Conservation (phyloP, 2,888 invertebrate genomes). For the Hybos culiciformis region DNA sequence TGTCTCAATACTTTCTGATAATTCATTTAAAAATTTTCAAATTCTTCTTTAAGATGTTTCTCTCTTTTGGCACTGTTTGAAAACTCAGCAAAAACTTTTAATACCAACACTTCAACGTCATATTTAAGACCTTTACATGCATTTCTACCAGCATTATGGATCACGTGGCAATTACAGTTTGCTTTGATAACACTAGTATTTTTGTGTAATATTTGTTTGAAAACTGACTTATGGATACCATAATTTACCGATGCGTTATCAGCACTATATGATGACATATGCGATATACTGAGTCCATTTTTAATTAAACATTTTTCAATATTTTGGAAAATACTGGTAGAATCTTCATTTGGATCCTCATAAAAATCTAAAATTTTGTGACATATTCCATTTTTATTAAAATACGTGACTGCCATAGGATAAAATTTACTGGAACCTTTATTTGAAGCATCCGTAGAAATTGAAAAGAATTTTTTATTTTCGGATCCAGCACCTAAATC, state of each 20-base stretch:
- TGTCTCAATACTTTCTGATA: background rate
- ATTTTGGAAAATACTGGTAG: background rate
- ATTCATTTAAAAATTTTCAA: background rate
- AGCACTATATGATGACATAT: slow-evolving; percentile 2
- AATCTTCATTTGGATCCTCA: slow-evolving; percentile 2
- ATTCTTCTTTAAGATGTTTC: background rate
- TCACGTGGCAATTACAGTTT: slow-evolving; percentile 4
- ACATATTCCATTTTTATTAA: slow-evolving; percentile 2
- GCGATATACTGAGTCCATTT: background rate
- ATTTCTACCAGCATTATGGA: slow-evolving; percentile 2
- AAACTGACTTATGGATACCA: slow-evolving; percentile 4
- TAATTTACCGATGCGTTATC: slow-evolving; percentile 5
- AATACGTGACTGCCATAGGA: slow-evolving; percentile 1
- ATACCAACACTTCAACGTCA: background rate
- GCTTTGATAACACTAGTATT: slow-evolving; percentile 4
- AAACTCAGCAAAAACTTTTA: background rate
- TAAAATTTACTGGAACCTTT: background rate
- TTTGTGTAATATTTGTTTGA: background rate
- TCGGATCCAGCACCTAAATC: background rate
- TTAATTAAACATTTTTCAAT: slow-evolving; percentile 1
- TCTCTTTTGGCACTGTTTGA: background rate
- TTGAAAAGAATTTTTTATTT: background rate
- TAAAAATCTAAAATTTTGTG: slow-evolving; percentile 4
- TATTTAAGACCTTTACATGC: background rate
- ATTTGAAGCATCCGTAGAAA: slow-evolving; percentile 1